Evolutionary conservation across 2,888 invertebrate species (phyloP), one percentile per base, ranked within the genome.

Genomic region (Eurois occulta): DNA sequence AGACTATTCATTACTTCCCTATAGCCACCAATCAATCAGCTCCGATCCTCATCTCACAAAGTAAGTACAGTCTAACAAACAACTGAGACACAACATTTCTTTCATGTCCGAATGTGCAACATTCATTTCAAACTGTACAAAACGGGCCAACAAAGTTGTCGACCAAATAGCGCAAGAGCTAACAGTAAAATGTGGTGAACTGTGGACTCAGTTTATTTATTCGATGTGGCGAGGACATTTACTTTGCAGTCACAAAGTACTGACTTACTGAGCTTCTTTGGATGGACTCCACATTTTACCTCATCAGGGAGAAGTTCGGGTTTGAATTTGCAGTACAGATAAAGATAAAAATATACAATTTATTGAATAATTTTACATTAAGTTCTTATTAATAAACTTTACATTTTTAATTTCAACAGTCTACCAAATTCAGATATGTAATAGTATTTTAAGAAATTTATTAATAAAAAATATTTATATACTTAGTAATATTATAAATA

Each of bases 91-190:
- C 16, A 16, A 41, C 13, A 24, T 38, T 66, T 46, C 52, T 55
- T 79, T 80, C 35, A 70, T 41, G 52, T 24, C 35, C 21, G 52
- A 62, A 74, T 35, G 41, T 32, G 35, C 52, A 43, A 5, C 60
- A 67, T 72, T 85, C 70, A 10, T 72, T 81, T 71, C 16, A 24
- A 52, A 60, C 48, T 41, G 60, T 28, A 68, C 60, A 83, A 68
- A 73, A 74, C n/a, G 55, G 68, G 74, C 69, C 48, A 71, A 85
- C 86, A 79, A 83, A 77, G 67, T 85, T 48, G 62, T n/a, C 52
- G 64, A 70, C 76, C 69, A 79, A 78, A 78, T 74, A 68, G 67
- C 28, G 16, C 38, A 32, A 66, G 38, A 52, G 66, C 43, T 75
- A 81, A 81, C n/a, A 18, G 66, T 81, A 67, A 71, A 69, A 70